Evolutionary conservation across 2,797 vertebrate genomes (phyloP), one percentile per base, ranked within the genome.

Genomic region (Karalla daura): DNA sequence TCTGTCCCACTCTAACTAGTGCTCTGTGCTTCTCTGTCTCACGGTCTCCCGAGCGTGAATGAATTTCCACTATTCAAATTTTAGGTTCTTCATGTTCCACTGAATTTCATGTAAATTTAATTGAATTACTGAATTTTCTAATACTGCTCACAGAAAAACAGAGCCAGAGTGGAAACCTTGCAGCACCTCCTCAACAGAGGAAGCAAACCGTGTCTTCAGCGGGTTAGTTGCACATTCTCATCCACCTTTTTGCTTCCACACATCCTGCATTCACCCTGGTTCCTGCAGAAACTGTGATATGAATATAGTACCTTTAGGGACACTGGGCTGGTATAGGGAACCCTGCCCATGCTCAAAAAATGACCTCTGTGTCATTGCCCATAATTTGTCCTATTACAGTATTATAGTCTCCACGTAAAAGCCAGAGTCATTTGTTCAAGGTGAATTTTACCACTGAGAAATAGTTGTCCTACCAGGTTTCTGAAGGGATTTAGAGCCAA

Each of bases 401-500:
- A 46, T 75, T 49, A 74, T 11, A 59, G 61, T 59, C 28, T 71
- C 55, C 17, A 50, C 54, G 63, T 70, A 17, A 66, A 14, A 73
- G 60, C 55, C 30, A 5, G 35, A 65, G 70, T 70, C 53, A 17
- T 70, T 78, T 73, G 69, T 83, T 86, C 74, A 88, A 90, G 81
- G 86, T 87, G 81, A 87, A 66, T 79, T 68, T 79, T 25, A 82
- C 76, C 69, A 45, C 74, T 51, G 81, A 83, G 87, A 74, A 82
- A 70, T 66, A 14, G 36, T 71, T 44, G 81, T 87, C 70, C 79
- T 59, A 49, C 65, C 23, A 50, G 62, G 68, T 81, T 86, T 81
- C 80, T 81, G 80, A 61, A 25, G 84, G 80, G 84, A 84, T 86
- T 88, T 82, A 63, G 77, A 74, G 75, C 60, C 78, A 70, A 80